Evolutionary conservation across 1,140 invertebrate genomes (phyloP), one percentile per base, ranked within the genome.

Genomic region (Bombus terrestris): DNA sequence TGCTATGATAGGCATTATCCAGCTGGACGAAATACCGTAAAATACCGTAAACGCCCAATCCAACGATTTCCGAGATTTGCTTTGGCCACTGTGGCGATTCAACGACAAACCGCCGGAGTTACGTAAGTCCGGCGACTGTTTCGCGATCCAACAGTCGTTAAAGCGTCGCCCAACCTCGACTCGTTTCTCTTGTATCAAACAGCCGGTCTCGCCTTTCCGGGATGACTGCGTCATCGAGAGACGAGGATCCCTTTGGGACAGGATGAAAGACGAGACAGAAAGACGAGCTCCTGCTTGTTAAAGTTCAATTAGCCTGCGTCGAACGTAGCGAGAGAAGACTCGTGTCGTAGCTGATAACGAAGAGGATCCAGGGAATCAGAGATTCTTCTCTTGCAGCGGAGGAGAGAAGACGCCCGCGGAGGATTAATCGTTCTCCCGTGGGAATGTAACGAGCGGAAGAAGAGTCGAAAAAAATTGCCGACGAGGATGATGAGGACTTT

Each of bases 401-500:
- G 3, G 3, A 28, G 59, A 28, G 28, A 62, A n/a, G 59, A n/a
- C 59, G 59, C 59, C 59, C 59, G 59, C 59, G 28, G 59, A 62
- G 59, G 59, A 62, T 62, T 62, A 62, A 62, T 62, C 59, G 59
- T n/a, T 62, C 59, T 62, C 59, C 59, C 59, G 28, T 62, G 59
- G 59, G 59, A 62, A n/a, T 22, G 74, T 85, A 86, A 88, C 83
- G 81, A 83, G 72, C 76, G 32, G 80, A 47, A 43, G 68, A 69
- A 68, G 75, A 72, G 39, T 3, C 59, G 81, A 80, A 87, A 87
- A 86, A 90, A 90, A 90, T 90, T 87, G 81, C 88, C 81, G 88
- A 87, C 86, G 76, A 81, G 88, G 85, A 89, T 77, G 78, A 89
- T 87, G 62, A 62, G 41, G 88, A 87, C 88, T 90, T 90, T 90